Evolutionary conservation across 2,113 vertebrate genomes (phyloP), one percentile per base, ranked within the genome.

Genomic region (Colossoma macropomum): DNA sequence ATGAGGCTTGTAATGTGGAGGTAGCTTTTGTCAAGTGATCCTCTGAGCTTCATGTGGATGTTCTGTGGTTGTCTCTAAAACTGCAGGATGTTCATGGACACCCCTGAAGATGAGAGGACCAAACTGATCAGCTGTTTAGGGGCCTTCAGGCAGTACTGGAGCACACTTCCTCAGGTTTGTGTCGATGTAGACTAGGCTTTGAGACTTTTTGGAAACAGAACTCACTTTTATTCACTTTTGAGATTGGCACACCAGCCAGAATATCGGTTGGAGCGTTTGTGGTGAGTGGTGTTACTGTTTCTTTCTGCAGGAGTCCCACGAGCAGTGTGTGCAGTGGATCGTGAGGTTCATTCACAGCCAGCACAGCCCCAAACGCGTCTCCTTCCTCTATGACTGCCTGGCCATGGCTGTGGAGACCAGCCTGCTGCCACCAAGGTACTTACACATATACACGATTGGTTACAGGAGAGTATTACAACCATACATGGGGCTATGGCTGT

Each of bases 291-390:
- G n/a, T 1, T 52, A 38, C 28, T 79, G 27, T 23, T n/a, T 27
- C 7, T 50, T 77, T 60, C 90, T 91, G 63, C 85, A 99, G 98
- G 98, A 99, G 71, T 99, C 98, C 59, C 97, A 99, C 86, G 97
- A 99, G 28, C 98, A 98, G 23, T 99, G 98, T 60, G 95, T 99
- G 27, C 98, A 98, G 77, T 99, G 98, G 98, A 96, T 99, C 77
- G 97, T 99, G 75, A 94, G 96, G 59, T 99, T 99, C 83, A 97
- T 97, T 84, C 98, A 99, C 87, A 95, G 95, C 85, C 98, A 99
- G 32, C 98, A 99, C 86, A 99, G 97, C 85, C 98, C 98, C 30
- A 99, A 99, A 92, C 95, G 98, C 90, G 98, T 99, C 91, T 97
- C 98, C 77, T 99, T 99, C 89, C 96, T 99, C 34, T 99, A 99